Evolutionary conservation across 2,888 invertebrate genomes (phyloP).

Genomic region (Harpagoxenus sublaevis): DNA sequence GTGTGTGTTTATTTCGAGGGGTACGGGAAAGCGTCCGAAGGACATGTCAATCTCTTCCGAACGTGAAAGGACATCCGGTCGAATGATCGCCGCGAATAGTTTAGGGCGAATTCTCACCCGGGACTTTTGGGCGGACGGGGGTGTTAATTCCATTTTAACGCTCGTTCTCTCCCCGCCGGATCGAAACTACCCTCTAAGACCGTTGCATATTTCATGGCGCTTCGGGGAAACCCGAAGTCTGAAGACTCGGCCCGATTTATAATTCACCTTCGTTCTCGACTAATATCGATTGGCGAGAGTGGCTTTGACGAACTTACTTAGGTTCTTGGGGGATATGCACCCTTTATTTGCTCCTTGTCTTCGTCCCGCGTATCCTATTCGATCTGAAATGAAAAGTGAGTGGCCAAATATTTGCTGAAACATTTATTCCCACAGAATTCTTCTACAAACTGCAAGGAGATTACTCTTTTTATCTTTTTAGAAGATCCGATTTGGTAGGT

Average conservation of each 20-base stretch:
- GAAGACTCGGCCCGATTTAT: constrained; percentile 80
- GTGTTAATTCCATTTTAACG: constrained; percentile 84
- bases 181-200: constrained; percentile 84
- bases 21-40: background rate
- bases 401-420: constrained; percentile 37
- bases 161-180: constrained; percentile 61
- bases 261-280: constrained; percentile 76
- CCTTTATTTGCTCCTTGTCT: constrained; percentile 39
- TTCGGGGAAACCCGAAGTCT: constrained; percentile 73
- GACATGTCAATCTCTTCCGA: constrained; percentile 40
- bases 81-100: constrained; percentile 71
- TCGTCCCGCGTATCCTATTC: constrained; percentile 10
- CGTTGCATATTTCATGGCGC: constrained; percentile 84
- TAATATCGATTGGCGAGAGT: constrained; percentile 78
- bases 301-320: constrained; percentile 71
- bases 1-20: constrained; percentile 1
- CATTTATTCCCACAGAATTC: constrained; percentile 4
- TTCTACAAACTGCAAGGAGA: background rate
- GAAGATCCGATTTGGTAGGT: background rate
- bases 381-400: background rate
- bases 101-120: constrained; percentile 55
- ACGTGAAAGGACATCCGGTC: constrained; percentile 60
- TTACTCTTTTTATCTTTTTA: background rate
- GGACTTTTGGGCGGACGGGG: constrained; percentile 55
- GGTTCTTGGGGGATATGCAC: constrained; percentile 24